Evolutionary conservation across 2,888 invertebrate genomes (phyloP), one percentile per base, ranked within the genome.

Genomic region (Sarcophaga caerulescens): DNA sequence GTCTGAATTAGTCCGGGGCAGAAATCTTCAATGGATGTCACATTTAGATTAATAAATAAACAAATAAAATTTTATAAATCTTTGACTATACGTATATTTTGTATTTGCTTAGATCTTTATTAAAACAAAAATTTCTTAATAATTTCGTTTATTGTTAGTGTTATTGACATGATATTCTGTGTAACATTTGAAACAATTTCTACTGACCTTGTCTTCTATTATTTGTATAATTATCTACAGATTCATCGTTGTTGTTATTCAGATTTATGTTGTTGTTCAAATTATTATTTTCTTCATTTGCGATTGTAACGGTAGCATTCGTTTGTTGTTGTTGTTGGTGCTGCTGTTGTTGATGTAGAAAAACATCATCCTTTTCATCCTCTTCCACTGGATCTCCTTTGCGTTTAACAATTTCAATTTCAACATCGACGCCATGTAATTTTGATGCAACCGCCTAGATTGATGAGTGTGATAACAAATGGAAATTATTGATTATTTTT

Each of bases 381-480:
- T 92, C 92, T 83, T 92, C 92, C 82, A 93, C 90, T 81, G 93
- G 93, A 90, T 97, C 97, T 87, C 96, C 96, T 92, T 97, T 97
- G 1, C 97, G 96, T 93, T 97, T 97, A 88, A 98, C 93, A 85
- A 99, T 96, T 91, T 97, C 96, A 89, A 99, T 98, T 90, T 98
- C 97, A 23, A 99, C 98, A 92, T 99, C 98, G 0, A 97, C 97
- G 88, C 96, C 96, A 92, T 99, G 99, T 45, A 99, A 95, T 92
- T 98, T 97, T 90, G 97, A 97, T 62, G 99, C 98, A 47, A 99
- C 98, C 8, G 98, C 98, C 96, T 98, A 93, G 65, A 93, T 90
- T 80, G 35, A 12, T n/a, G 63, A 52, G 2, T 62, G 62, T 14
- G 62, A 63, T 65, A 12, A 65, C 63, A 23, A 44, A 60, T 44